Base-by-base conservation (phyloP, 37 sponge, comb jelly and placozoan species). In the Chondrosia reniformis region DNA sequence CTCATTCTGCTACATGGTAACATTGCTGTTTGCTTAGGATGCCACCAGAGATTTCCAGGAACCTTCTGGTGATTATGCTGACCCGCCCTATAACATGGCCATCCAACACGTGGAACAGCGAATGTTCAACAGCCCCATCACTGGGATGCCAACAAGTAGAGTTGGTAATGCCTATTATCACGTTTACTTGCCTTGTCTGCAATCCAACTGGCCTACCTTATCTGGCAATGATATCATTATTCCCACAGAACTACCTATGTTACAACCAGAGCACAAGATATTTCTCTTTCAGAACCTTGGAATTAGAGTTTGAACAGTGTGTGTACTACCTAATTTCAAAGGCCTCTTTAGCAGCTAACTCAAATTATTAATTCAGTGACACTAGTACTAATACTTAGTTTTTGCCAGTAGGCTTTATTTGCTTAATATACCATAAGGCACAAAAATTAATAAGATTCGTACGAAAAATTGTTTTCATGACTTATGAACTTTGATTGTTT, bases 141-240 rank as follows among this genome's bases (percentile, higher is more conserved):
- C 72, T n/a, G 72, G 72, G 6, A n/a, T 69, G n/a, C 72, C 72
- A 39, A 38, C 72, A 5, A 39, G 43, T 17, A 69, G n/a, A 38
- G 19, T 8, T 69, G 72, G 72, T 24, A 69, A 69, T 69, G 72
- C 72, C 36, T 69, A 69, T 24, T 69, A 69, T 33, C 72, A 69
- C 27, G 27, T 61, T 12, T 22, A 61, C n/a, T 12, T 12, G 63
- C 63, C 63, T 24, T 61, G 63, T 61, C 17, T 61, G 7, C 17
- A 61, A 28, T 9, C 27, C 63, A 61, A 61, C 27, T 61, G 63
- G 63, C 63, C 63, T 24, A 12, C 13, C 7, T 61, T 61, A 49
- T 49, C 52, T 19, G 52, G 10, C 15, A 10, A 49, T 19, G 15
- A 19, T 15, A 49, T 10, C 15, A 49, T 49, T 49, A 15, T 19